Evolutionary conservation across 2,113 vertebrate genomes (phyloP).

Genomic region (Anhinga rufa): DNA sequence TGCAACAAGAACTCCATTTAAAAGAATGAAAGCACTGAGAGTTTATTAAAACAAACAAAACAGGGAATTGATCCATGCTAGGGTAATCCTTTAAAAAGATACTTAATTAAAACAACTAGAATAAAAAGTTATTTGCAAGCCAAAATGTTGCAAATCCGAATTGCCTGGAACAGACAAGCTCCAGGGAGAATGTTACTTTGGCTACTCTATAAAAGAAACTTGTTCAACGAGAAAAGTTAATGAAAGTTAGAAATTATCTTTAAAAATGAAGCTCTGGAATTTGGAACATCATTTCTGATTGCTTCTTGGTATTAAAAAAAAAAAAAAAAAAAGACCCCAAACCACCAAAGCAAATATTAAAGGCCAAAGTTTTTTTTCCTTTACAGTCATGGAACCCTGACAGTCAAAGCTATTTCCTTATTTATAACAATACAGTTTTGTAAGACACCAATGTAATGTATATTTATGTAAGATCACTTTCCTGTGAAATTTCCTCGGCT

Average conservation of each 20-base stretch:
- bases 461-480: background rate
- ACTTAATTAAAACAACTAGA: background rate
- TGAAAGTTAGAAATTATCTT: background rate
- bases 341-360: background rate
- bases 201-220: background rate
- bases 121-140: background rate
- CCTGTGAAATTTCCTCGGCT: background rate
- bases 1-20: background rate
- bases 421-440: background rate
- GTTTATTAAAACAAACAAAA: slow-evolving; percentile 4
- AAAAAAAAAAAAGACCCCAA: too few relatives aligned
- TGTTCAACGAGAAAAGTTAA: background rate
- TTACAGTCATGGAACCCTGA: background rate
- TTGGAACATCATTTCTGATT: background rate
- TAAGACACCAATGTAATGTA: background rate
- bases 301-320: background rate
- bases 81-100: background rate
- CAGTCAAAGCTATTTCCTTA: background rate
- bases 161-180: background rate
- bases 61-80: background rate
- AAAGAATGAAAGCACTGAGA: background rate
- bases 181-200: background rate
- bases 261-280: background rate
- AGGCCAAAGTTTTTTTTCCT: background rate
- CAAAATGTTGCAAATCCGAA: background rate